These are phyloP conservation scores for Eledona agricola DNA, from an alignment of 2,888 invertebrate genomes.

Conservation along the genomic window DNA sequence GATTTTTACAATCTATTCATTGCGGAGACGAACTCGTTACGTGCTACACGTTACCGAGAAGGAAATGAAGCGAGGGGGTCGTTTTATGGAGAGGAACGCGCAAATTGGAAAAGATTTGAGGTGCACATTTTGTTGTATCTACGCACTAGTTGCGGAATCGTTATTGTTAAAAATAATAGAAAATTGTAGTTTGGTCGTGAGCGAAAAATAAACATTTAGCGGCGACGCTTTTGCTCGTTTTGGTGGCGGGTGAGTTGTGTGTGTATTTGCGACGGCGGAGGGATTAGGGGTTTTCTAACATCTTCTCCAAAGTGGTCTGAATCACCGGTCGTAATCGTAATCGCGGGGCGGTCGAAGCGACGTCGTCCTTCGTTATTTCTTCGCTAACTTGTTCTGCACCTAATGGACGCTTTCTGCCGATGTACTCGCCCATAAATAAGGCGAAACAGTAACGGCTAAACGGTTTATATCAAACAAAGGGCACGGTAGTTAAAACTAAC, in stretches of 20 bases:
- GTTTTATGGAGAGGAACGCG: constrained; percentile 19
- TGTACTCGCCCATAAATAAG: constrained; percentile 53
- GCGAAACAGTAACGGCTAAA: constrained; percentile 51
- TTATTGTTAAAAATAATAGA: no score
- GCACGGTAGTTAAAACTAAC: constrained; percentile 45
- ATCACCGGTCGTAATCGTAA: constrained; percentile 57
- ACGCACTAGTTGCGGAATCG: no score
- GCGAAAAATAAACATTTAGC: no score
- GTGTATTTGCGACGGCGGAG: constrained; percentile 10
- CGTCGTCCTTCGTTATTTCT: constrained; percentile 53
- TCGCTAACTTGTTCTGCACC: constrained; percentile 48
- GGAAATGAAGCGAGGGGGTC: no score
- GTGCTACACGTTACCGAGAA: no score
- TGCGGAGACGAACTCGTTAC: no score
- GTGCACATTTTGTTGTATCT: constrained; percentile 52
- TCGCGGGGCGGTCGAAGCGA: constrained; percentile 42
- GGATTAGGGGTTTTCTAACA: constrained; percentile 29
- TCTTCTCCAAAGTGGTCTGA: constrained; percentile 52
- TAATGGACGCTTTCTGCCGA: constrained; percentile 55
- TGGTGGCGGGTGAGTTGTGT: constrained; percentile 7
- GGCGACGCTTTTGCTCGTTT: constrained; percentile 4
- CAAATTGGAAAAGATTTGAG: constrained; percentile 34
- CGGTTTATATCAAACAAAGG: constrained; percentile 54
- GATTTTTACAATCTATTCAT: no score
- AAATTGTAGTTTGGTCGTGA: no score